Conservation (phyloP, 2,888 invertebrate genomes). For the Lithophane socia region DNA sequence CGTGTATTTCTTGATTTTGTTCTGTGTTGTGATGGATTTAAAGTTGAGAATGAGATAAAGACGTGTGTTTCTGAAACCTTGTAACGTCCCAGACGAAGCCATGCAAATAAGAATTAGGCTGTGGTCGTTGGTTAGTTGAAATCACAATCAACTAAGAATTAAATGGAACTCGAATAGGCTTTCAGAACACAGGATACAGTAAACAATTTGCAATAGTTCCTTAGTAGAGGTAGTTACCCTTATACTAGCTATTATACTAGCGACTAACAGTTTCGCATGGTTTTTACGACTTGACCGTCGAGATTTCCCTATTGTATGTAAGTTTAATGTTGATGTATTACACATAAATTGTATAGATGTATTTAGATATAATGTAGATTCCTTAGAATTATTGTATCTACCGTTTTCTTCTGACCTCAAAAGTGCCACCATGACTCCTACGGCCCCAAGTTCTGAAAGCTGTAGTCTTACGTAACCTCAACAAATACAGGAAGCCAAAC, state of each 20-base stretch:
- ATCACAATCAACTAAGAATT: too few relatives aligned
- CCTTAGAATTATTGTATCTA: background rate
- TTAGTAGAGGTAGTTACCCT: background rate
- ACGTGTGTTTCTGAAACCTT: background rate
- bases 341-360: background rate
- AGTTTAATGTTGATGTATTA: too few relatives aligned
- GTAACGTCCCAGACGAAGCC: background rate
- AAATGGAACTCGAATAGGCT: background rate
- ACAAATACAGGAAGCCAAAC: background rate
- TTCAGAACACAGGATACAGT: background rate
- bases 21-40: background rate
- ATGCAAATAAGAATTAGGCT: background rate
- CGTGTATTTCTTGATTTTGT: constrained; percentile 9
- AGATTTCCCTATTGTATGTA: background rate
- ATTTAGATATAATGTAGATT: background rate
- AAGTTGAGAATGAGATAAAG: background rate
- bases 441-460: background rate
- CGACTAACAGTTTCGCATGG: too few relatives aligned
- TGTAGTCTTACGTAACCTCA: too few relatives aligned
- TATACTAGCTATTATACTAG: too few relatives aligned
- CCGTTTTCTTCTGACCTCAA: background rate
- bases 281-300: too few relatives aligned
- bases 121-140: background rate
- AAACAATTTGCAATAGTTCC: background rate
- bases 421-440: background rate